Evolutionary conservation across 2,888 invertebrate species (phyloP).

Genomic region (Drosophila kuntzei): DNA sequence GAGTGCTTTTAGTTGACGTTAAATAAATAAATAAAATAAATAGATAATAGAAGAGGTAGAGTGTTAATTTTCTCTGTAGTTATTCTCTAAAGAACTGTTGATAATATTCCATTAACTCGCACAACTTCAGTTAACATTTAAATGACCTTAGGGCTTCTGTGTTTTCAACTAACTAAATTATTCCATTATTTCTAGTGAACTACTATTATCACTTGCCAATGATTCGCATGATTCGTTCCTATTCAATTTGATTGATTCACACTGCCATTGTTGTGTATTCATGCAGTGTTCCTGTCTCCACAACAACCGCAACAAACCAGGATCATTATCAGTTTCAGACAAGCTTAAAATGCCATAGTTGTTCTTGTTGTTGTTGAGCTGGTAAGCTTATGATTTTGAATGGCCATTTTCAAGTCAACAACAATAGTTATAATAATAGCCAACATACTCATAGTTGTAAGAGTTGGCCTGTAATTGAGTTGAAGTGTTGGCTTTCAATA

Average conservation of each 20-base stretch:
- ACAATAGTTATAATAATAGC: constrained; percentile 22
- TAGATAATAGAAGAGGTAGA: no score
- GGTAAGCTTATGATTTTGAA: constrained; percentile 47
- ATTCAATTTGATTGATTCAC: background rate
- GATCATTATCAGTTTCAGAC: constrained; percentile 29
- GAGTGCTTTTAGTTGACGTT: no score
- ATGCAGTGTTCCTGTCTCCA: background rate
- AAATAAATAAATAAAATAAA: no score
- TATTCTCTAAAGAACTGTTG: no score
- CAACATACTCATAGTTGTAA: constrained; percentile 43
- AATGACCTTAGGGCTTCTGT: background rate
- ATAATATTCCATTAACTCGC: background rate
- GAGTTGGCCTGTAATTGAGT: constrained; percentile 70
- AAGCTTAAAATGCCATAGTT: constrained; percentile 11
- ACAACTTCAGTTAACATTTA: background rate
- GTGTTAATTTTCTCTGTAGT: no score
- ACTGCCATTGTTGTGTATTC: background rate
- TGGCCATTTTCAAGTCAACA: constrained; percentile 55
- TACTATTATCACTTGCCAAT: background rate
- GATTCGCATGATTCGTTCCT: background rate
- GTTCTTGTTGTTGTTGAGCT: constrained; percentile 7
- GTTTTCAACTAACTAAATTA: background rate
- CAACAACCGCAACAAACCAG: constrained; percentile 1
- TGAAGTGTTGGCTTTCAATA: constrained; percentile 45
- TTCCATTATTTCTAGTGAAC: background rate